Evolutionary conservation across 2,797 vertebrate species (phyloP).

Genomic region (Platyrinchus mystaceus): DNA sequence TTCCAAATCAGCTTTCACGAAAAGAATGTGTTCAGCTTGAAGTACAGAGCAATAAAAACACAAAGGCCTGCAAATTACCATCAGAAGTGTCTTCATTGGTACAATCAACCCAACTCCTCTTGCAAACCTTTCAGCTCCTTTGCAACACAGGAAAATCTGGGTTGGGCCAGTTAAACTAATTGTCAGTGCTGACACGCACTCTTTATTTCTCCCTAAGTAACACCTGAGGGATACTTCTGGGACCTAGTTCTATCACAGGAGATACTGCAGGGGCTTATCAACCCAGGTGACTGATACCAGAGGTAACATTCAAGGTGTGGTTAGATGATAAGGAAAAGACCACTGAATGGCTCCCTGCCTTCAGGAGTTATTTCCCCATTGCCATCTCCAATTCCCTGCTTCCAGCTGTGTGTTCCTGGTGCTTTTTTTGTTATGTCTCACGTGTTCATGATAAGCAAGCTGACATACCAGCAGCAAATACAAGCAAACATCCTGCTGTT

Average conservation of each 20-base stretch:
- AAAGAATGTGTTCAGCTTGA: not conserved
- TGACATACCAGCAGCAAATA: not conserved
- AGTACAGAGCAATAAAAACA: not conserved
- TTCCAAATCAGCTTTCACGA: not conserved
- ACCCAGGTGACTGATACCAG: not conserved
- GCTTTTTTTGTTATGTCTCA: not conserved
- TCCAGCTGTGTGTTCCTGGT: not conserved
- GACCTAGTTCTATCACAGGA: not conserved
- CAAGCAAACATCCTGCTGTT: not conserved
- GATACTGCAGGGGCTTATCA: not conserved
- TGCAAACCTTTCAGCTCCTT: not conserved
- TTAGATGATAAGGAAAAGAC: not conserved
- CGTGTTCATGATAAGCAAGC: not conserved
- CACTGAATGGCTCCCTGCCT: not conserved
- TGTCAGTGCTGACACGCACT: not conserved
- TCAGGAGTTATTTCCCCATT: not conserved
- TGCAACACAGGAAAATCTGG: not conserved
- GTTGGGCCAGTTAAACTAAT: not conserved
- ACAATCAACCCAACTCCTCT: not conserved
- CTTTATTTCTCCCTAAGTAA: not conserved
- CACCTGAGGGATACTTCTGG: not conserved
- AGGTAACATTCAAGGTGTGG: not conserved
- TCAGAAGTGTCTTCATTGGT: not conserved
- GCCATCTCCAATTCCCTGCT: not conserved
- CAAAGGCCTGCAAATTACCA: not conserved